phyloP scores from a whole-genome alignment of 2,888 invertebrate species.

The Eulithis testata region DNA sequence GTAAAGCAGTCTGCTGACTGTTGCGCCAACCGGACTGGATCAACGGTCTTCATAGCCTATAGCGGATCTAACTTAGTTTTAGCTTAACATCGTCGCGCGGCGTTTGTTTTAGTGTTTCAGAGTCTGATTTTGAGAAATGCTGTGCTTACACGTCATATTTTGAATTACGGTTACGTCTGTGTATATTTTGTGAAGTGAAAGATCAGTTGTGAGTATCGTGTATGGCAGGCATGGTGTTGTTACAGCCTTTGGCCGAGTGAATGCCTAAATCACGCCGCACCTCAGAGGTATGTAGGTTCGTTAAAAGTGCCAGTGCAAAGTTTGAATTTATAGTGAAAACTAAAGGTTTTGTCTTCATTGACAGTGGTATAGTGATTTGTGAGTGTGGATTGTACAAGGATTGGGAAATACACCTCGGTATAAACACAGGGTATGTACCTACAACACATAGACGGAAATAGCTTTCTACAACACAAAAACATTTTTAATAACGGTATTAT shows the following conservation, averaged over 20 bases:
- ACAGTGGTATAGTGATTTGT: conserved; percentile 59
- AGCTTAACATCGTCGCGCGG: conserved; percentile 73
- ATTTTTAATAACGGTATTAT: conserved; percentile 44
- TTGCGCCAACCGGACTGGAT: conserved; percentile 80
- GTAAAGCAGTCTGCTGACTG: conserved; percentile 71
- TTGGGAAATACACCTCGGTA: conserved; percentile 64
- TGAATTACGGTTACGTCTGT: conserved; percentile 58
- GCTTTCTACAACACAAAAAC: conserved; percentile 42
- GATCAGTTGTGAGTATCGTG: conserved; percentile 52
- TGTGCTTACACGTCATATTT: conserved; percentile 68
- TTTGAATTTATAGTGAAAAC: conserved; percentile 75
- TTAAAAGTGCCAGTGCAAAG: conserved; percentile 78
- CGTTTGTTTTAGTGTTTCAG: conserved; percentile 70
- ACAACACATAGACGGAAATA: conserved; percentile 27
- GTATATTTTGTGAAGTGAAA: conserved; percentile 58
- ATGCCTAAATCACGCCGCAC: conserved; percentile 79
- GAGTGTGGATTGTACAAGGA: conserved; percentile 64
- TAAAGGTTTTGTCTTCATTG: conserved; percentile 61
- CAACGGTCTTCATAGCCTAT: conserved; percentile 82
- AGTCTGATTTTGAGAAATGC: conserved; percentile 67
- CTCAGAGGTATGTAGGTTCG: conserved; percentile 73
- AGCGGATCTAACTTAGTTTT: conserved; percentile 80
- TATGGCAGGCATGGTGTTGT: conserved; percentile 52
- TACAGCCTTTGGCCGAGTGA: conserved; percentile 72
- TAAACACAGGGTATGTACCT: conserved; percentile 72